Evolutionary conservation across 1,140 invertebrate species (phyloP), one percentile per base, ranked within the genome.

Genomic region (Macrosteles quadrilineatus): DNA sequence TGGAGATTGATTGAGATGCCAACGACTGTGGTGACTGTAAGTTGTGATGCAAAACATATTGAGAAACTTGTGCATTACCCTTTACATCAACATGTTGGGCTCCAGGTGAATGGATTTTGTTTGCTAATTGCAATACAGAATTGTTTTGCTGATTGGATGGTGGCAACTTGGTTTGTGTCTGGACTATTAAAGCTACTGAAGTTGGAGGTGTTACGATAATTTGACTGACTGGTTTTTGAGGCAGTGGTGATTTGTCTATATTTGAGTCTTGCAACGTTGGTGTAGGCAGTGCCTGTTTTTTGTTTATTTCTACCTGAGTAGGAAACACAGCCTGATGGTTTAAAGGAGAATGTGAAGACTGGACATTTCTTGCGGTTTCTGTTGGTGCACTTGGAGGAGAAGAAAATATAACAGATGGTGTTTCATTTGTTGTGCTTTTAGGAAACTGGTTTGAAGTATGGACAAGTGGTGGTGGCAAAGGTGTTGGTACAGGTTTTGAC

Each of bases 391-490:
- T 9, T 50, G 47, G 3, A 19, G 21, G 21, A 11, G 47, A 21
- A 9, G 21, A 3, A 50, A 19, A 19, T 9, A 21, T 19, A n/a
- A 21, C 14, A 50, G 47, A 19, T 19, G 14, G 47, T 50, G 47
- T 50, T 19, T 59, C 55, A 59, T 23, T 14, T 25, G 55, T 4
- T 30, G 9, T 25, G 27, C 27, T 30, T 59, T 59, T 59, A 59
- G 21, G n/a, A 2, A 11, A 9, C 12, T 50, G 47, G 21, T 30
- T 59, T n/a, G 55, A 25, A 27, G 55, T 59, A 9, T 59, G 66
- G 3, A 67, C 19, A 43, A 67, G 43, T 53, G 66, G 66, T 27
- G 66, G 66, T 32, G 63, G 63, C 4, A 23, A 25, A 59, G 55
- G 55, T 6, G 55, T 27, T 1, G 23, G 55, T 9, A 29, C 3